These are phyloP conservation scores for Copidosoma floridanum DNA, from an alignment of 1,140 invertebrate genomes.

Conservation along the genomic window DNA sequence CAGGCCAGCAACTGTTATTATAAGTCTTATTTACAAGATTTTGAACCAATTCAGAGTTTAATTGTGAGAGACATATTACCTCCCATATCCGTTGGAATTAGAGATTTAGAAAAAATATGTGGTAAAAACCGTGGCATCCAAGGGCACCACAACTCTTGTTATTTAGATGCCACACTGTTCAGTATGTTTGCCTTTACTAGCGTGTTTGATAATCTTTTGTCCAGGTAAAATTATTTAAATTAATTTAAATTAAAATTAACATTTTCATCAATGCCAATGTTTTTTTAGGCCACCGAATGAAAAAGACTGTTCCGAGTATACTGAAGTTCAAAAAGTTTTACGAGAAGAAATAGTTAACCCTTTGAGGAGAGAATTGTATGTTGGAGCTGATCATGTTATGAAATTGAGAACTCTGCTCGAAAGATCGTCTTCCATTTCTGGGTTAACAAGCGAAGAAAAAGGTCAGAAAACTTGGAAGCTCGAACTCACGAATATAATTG, in stretches of 20 bases:
- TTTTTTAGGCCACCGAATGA: constrained; percentile 59
- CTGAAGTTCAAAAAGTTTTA: constrained; percentile 84
- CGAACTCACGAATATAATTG: constrained; percentile 7
- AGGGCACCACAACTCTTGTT: constrained; percentile 97
- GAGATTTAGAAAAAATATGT: constrained; percentile 69
- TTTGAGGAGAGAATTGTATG: constrained; percentile 83
- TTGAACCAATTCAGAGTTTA: constrained; percentile 71
- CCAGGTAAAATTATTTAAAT: constrained; percentile 69
- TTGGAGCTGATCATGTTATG: constrained; percentile 93
- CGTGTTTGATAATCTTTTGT: constrained; percentile 88
- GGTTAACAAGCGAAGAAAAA: constrained; percentile 89
- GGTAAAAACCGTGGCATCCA: constrained; percentile 88
- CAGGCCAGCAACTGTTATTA: constrained; percentile 35
- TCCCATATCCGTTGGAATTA: constrained; percentile 67
- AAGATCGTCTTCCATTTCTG: constrained; percentile 83
- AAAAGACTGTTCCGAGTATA: constrained; percentile 80
- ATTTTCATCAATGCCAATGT: background rate
- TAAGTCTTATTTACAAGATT: constrained; percentile 37
- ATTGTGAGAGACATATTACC: constrained; percentile 76
- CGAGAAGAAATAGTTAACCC: constrained; percentile 96
- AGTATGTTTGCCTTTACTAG: constrained; percentile 95
- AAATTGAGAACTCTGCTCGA: constrained; percentile 85
- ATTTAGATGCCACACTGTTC: constrained; percentile 93
- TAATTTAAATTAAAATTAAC: background rate
- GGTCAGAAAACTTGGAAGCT: no score